Conservation (phyloP, 2,888 invertebrate genomes). For the Deilephila porcellus region DNA sequence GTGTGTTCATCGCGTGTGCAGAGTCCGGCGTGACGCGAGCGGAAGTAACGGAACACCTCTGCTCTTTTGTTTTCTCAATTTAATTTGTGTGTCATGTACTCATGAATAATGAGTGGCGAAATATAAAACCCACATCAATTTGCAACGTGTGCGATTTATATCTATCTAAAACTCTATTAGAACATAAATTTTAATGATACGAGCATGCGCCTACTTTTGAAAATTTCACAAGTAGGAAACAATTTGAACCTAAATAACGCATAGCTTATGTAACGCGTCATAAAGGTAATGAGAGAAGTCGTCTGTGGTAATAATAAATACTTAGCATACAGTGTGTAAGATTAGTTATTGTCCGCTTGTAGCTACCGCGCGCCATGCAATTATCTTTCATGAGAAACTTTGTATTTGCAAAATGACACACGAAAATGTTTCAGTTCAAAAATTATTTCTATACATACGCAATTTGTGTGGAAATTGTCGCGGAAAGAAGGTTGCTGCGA, state of each 20-base stretch:
- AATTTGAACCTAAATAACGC: conserved; percentile 25
- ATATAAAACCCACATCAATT: conserved; percentile 26
- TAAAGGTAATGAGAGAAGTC: conserved; percentile 15
- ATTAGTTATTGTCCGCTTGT: conserved; percentile 2
- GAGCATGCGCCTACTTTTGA: conserved; percentile 20
- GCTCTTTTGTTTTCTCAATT: conserved; percentile 59
- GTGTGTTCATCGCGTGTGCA: conserved; percentile 56
- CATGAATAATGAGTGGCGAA: conserved; percentile 52
- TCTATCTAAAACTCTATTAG: conserved; percentile 18
- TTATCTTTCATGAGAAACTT: not conserved
- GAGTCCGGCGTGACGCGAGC: conserved; percentile 56
- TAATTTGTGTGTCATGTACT: conserved; percentile 60
- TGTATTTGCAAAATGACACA: not conserved
- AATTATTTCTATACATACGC: conserved; percentile 43
- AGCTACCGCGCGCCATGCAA: not conserved
- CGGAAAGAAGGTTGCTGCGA: conserved; percentile 46
- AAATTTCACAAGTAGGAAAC: conserved; percentile 22
- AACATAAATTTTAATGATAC: conserved; percentile 18
- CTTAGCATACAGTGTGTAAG: conserved; percentile 15
- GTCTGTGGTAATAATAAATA: conserved; percentile 19
- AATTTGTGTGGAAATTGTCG: conserved; percentile 46
- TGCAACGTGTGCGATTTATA: conserved; percentile 14
- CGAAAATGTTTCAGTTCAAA: conserved; percentile 1
- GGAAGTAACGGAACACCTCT: conserved; percentile 63
- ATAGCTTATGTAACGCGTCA: conserved; percentile 8